Conservation (phyloP, 2,797 vertebrate genomes). For the Tamandua tetradactyla region DNA sequence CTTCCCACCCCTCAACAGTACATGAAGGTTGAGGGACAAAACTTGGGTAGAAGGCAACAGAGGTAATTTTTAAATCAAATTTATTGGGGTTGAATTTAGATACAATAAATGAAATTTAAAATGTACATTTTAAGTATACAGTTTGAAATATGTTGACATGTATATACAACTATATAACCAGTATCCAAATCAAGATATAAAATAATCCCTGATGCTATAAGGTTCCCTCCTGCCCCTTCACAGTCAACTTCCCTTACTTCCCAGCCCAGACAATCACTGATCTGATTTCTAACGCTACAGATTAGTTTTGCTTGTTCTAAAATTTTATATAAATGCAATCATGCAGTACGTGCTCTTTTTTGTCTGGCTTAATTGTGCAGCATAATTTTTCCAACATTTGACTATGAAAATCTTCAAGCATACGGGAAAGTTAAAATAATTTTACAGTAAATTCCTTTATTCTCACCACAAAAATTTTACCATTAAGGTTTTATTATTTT, state of each 20-base stretch:
- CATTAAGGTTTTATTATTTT: neutral
- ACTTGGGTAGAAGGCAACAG: neutral
- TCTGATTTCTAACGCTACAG: neutral
- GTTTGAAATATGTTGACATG: neutral
- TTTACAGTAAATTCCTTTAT: neutral
- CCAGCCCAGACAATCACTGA: neutral
- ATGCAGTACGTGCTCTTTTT: neutral
- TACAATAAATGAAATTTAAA: neutral
- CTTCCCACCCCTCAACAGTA: neutral
- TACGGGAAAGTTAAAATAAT: neutral
- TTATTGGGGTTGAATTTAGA: neutral
- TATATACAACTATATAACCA: neutral
- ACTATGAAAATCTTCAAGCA: neutral
- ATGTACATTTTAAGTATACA: neutral
- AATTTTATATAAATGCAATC: neutral
- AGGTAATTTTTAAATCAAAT: neutral
- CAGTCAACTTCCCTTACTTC: neutral
- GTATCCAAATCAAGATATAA: neutral
- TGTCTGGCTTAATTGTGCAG: neutral
- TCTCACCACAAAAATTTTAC: neutral
- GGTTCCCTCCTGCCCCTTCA: neutral
- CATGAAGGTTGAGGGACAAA: neutral
- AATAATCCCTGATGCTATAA: neutral
- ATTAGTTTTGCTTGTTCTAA: neutral
- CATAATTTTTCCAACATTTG: neutral